phyloP scores from a whole-genome alignment of 2,113 vertebrate species.

The Amazona vittata region DNA sequence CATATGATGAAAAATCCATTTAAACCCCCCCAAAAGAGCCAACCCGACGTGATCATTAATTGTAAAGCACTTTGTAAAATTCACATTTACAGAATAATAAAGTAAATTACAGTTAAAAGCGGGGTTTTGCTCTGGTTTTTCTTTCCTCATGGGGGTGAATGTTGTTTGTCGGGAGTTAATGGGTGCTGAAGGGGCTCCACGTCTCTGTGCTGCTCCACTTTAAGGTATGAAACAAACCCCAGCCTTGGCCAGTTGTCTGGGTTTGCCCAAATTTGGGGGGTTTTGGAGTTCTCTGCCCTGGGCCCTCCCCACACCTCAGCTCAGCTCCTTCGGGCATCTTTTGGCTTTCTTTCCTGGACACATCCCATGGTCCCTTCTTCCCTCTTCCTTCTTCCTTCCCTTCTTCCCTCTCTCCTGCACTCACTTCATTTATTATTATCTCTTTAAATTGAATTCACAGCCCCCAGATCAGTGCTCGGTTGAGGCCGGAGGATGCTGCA shows the following conservation, averaged over 20 bases:
- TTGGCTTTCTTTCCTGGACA: background rate
- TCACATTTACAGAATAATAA: constrained; percentile 87
- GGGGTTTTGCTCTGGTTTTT: background rate
- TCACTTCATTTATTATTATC: background rate
- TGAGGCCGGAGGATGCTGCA: background rate
- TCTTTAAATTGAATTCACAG: background rate
- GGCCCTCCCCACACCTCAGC: background rate
- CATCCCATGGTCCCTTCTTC: background rate
- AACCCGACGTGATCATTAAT: constrained; percentile 68
- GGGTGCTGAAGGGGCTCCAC: background rate
- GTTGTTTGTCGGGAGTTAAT: rapidly evolving
- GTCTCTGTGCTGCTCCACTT: background rate
- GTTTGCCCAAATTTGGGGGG: rapidly evolving
- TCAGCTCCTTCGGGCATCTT: background rate
- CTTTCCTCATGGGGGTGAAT: background rate
- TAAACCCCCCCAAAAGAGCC: background rate
- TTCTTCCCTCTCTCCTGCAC: background rate
- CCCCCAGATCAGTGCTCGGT: rapidly evolving
- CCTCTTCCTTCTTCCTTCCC: background rate
- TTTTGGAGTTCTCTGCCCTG: background rate
- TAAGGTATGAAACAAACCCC: rapidly evolving
- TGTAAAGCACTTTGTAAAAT: constrained; percentile 84
- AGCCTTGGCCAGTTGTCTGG: rapidly evolving
- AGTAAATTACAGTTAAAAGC: constrained; percentile 71
- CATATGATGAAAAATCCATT: constrained; percentile 52